Evolutionary conservation across 2,113 vertebrate species (phyloP).

Genomic region (Holacanthus passer): DNA sequence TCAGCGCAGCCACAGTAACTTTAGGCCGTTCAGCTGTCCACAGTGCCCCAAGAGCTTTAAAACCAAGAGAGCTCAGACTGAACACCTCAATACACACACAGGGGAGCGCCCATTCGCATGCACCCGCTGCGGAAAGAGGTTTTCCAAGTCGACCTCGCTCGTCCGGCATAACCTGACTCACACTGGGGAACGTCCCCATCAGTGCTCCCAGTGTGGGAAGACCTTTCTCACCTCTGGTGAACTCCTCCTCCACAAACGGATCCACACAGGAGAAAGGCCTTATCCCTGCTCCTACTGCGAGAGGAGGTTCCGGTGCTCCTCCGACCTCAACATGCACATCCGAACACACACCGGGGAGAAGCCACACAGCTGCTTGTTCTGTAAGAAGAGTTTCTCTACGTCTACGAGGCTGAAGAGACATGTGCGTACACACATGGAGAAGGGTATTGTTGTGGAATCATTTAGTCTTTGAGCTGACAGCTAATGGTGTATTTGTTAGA

Average conservation of each 20-base stretch:
- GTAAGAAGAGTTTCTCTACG: constrained; percentile 67
- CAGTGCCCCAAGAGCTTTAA: constrained; percentile 77
- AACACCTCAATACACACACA: constrained; percentile 72
- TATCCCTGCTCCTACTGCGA: constrained; percentile 70
- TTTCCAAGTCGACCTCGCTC: constrained; percentile 71
- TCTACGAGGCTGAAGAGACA: constrained; percentile 70
- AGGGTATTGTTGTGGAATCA: constrained; percentile 14
- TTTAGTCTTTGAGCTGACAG: constrained; percentile 21
- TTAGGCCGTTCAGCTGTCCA: constrained; percentile 60
- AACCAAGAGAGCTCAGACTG: constrained; percentile 63
- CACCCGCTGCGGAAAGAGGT: constrained; percentile 56
- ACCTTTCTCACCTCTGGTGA: constrained; percentile 74
- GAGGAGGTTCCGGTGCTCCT: constrained; percentile 71
- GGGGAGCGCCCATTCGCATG: constrained; percentile 61
- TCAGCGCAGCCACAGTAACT: constrained; percentile 68
- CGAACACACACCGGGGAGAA: constrained; percentile 73
- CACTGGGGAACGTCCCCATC: constrained; percentile 72
- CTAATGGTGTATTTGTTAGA: neutral
- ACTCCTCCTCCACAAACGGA: constrained; percentile 71
- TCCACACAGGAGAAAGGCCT: constrained; percentile 72
- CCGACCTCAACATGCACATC: constrained; percentile 67
- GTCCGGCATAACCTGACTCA: constrained; percentile 73
- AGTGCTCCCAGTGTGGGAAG: constrained; percentile 71
- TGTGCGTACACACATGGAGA: constrained; percentile 54
- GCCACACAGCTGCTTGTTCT: constrained; percentile 65